Percentiles rank a stretch among this genome's conserved stretches.
These are phyloP conservation scores for Hyposmocoma kahamanoa DNA, from an alignment of 1,140 invertebrate genomes.

Conservation along the genomic window DNA sequence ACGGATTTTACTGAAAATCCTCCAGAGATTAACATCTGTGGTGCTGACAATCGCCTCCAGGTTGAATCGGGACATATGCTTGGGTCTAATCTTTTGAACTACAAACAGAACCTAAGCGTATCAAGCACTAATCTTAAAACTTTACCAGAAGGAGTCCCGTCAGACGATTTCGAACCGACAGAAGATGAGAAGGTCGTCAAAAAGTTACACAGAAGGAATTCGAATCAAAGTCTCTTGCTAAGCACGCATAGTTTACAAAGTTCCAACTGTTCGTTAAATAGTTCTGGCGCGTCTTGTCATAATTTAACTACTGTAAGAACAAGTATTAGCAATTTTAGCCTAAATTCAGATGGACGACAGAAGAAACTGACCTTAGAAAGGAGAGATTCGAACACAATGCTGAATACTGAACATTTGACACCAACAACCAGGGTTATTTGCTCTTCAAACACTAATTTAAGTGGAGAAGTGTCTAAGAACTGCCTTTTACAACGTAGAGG, in stretches of 20 bases:
- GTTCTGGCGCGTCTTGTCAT: slow-evolving; percentile 62
- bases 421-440: slow-evolving; percentile 55
- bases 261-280: slow-evolving; percentile 65
- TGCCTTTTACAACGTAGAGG: slow-evolving; percentile 87
- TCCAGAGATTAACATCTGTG: slow-evolving; percentile 50
- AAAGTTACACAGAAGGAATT: slow-evolving; percentile 82
- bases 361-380: slow-evolving; percentile 82
- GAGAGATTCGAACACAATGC: slow-evolving; percentile 89
- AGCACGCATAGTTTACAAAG: slow-evolving; percentile 68
- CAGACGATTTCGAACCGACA: slow-evolving; percentile 76
- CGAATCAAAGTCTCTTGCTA: slow-evolving; percentile 90
- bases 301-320: slow-evolving; percentile 61
- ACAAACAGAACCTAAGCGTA: slow-evolving; percentile 72
- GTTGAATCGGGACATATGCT: slow-evolving; percentile 41
- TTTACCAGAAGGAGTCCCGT: slow-evolving; percentile 78
- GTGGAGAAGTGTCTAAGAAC: slow-evolving; percentile 72
- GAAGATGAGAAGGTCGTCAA: slow-evolving; percentile 62
- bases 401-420: slow-evolving; percentile 65
- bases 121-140: slow-evolving; percentile 79
- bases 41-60: slow-evolving; percentile 32
- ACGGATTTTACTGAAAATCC: slow-evolving; percentile 39
- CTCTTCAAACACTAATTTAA: slow-evolving; percentile 52
- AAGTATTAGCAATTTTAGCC: slow-evolving; percentile 68
- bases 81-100: slow-evolving; percentile 65
- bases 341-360: slow-evolving; percentile 56